Evolutionary conservation across 2,888 invertebrate genomes (phyloP).

Genomic region (Adineta ricciae): DNA sequence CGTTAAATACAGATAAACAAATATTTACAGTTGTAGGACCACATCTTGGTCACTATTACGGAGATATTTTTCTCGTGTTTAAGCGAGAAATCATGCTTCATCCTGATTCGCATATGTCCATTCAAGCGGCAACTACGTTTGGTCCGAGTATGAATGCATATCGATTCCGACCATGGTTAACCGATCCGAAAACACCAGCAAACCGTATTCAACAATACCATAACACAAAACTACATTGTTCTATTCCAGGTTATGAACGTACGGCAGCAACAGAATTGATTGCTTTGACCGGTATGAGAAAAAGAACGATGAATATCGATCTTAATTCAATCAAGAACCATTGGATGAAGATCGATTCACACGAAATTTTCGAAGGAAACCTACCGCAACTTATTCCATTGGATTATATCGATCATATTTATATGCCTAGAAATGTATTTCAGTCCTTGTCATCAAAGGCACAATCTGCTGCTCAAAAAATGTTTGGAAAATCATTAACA

Average conservation of each 20-base stretch:
- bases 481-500: background rate
- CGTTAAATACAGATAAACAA: too few species aligned
- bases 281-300: background rate
- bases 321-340: background rate
- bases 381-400: background rate
- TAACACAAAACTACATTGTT: background rate
- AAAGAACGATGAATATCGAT: background rate
- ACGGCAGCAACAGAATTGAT: background rate
- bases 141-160: background rate
- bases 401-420: background rate
- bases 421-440: background rate
- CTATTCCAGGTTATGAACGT: background rate
- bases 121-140: background rate
- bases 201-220: background rate
- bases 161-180: background rate
- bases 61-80: background rate
- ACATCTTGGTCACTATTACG: background rate
- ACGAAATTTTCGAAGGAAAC: background rate
- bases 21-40: too few species aligned
- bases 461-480: background rate
- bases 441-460: background rate
- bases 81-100: background rate
- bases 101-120: background rate
- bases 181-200: background rate
- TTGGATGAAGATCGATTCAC: background rate